These are phyloP conservation scores for Struthio camelus DNA, from an alignment of 2,113 vertebrate genomes.

Conservation along the genomic window DNA sequence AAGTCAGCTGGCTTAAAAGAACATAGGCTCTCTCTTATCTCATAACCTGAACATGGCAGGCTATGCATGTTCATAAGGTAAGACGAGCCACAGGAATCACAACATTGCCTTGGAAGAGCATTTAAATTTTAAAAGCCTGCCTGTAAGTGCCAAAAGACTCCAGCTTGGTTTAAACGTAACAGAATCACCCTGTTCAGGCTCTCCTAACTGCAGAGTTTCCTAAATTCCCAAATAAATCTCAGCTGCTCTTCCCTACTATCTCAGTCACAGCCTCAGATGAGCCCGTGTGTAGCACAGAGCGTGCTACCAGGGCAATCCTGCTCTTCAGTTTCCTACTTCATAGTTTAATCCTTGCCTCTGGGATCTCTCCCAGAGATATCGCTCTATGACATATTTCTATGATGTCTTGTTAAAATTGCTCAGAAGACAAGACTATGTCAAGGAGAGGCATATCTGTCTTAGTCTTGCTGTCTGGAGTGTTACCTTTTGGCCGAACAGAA, in stretches of 20 bases:
- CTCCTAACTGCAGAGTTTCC: neutral
- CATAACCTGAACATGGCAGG: neutral
- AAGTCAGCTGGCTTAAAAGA: neutral
- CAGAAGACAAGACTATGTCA: neutral
- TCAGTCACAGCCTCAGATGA: neutral
- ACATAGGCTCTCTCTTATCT: neutral
- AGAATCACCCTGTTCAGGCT: neutral
- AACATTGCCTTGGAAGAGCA: fast-evolving
- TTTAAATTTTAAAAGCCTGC: neutral
- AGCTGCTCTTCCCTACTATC: neutral
- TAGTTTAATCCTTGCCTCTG: neutral
- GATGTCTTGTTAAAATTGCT: neutral
- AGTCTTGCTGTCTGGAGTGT: fast-evolving
- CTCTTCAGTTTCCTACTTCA: neutral
- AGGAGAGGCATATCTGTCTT: neutral
- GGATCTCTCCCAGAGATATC: neutral
- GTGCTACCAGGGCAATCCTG: neutral
- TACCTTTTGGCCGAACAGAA: constrained; percentile 27
- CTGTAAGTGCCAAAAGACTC: neutral
- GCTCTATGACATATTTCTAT: fast-evolving
- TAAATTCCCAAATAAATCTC: neutral
- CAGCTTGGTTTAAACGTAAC: neutral
- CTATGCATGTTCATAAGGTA: too few species aligned
- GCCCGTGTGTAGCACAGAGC: too few species aligned
- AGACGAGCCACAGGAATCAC: neutral